A percentile compares a stretch with the other conserved stretches of the same genome.
Conservation (phyloP, 2,888 invertebrate genomes). For the Himalopsyche kuldschensis region DNA sequence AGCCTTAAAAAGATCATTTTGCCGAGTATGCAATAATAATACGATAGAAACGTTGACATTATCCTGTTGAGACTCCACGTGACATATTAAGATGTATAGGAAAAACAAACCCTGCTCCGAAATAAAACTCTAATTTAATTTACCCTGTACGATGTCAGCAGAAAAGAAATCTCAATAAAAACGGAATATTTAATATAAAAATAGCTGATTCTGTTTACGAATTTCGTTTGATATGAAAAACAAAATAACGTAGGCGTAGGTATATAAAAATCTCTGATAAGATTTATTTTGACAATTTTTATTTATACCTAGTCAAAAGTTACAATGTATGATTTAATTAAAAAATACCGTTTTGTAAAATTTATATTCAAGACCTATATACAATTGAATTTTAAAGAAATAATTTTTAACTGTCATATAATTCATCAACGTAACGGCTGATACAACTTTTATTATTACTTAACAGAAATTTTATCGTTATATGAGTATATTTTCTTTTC, state of each 20-base stretch:
- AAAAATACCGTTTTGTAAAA: too few species aligned
- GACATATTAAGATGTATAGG: slow-evolving; percentile 1
- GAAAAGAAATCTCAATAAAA: slow-evolving; percentile 1
- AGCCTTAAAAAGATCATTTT: not conserved
- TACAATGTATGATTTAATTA: too few species aligned
- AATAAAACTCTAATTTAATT: not conserved
- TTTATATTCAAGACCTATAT: too few species aligned
- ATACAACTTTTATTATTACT: too few species aligned
- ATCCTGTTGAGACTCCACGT: not conserved
- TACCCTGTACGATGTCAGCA: not conserved
- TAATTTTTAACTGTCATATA: too few species aligned
- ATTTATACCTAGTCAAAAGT: too few species aligned
- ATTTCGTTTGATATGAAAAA: slow-evolving; percentile 1
- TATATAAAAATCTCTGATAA: too few species aligned
- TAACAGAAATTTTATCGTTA: too few species aligned
- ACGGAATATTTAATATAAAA: not conserved
- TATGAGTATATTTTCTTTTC: too few species aligned
- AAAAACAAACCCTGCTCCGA: not conserved
- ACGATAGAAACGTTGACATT: not conserved
- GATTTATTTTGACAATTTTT: too few species aligned
- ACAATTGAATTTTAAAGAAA: too few species aligned
- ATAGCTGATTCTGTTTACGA: not conserved
- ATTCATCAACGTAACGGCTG: too few species aligned
- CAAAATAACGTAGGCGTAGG: not conserved
- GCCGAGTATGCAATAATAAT: not conserved